Evolutionary conservation across 1,140 invertebrate genomes (phyloP).

Genomic region (Oncopeltus fasciatus): DNA sequence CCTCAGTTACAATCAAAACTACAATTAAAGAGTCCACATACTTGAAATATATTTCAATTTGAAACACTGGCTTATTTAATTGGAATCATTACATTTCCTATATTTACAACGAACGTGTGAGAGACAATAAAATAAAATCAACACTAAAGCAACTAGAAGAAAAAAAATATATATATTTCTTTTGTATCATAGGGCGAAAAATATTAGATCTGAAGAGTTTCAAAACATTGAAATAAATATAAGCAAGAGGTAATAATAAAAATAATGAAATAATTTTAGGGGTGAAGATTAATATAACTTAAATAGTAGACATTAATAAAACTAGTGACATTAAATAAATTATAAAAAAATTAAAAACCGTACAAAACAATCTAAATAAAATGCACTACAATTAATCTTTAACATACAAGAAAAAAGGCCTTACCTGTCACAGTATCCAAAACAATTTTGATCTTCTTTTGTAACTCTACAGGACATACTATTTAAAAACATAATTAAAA

Average conservation of each 20-base stretch:
- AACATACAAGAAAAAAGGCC: not conserved
- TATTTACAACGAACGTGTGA: too few species aligned
- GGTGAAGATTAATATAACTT: not conserved
- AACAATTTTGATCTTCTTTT: not conserved
- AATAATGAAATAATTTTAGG: not conserved
- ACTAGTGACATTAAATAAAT: too few species aligned
- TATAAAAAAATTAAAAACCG: too few species aligned
- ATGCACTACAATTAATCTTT: not conserved
- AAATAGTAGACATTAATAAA: too few species aligned
- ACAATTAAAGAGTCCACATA: too few species aligned
- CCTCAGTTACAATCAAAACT: too few species aligned
- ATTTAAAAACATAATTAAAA: not conserved
- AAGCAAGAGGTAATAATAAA: not conserved
- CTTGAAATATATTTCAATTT: too few species aligned
- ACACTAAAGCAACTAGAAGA: not conserved
- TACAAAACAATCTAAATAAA: not conserved
- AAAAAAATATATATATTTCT: not conserved
- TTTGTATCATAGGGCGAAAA: not conserved
- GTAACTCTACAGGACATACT: not conserved
- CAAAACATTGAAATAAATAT: not conserved
- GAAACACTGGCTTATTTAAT: too few species aligned
- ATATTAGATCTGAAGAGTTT: not conserved
- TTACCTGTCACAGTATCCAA: conserved; percentile 6
- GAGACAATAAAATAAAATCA: not conserved
- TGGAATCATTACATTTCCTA: too few species aligned